Conservation (phyloP, 2,797 vertebrate genomes). For the Trachops cirrhosus region DNA sequence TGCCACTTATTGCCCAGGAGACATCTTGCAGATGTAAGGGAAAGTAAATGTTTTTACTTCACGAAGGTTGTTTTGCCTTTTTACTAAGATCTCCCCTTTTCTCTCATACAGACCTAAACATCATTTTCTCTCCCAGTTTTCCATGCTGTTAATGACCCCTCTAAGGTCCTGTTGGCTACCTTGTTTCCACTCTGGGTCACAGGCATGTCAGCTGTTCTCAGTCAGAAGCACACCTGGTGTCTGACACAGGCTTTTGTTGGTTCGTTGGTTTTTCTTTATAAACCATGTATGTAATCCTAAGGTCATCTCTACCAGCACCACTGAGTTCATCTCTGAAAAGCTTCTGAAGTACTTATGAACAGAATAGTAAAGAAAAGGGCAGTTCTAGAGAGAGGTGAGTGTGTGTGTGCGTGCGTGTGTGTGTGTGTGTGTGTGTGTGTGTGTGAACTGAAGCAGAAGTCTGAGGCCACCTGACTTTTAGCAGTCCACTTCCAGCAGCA, state of each 20-base stretch:
- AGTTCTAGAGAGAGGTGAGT: not conserved
- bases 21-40: not conserved
- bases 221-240: not conserved
- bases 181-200: not conserved
- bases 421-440: not conserved
- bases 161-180: not conserved
- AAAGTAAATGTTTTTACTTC: not conserved
- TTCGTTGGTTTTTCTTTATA: not conserved
- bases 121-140: not conserved
- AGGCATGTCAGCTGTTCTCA: not conserved
- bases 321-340: not conserved
- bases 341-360: not conserved
- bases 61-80: too few species aligned
- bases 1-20: accelerated
- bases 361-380: not conserved
- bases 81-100: not conserved
- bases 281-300: not conserved
- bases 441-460: not conserved
- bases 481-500: not conserved
- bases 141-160: not conserved
- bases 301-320: not conserved
- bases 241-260: not conserved
- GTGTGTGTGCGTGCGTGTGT: not conserved
- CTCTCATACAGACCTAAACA: not conserved
- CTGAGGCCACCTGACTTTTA: not conserved